phyloP scores from a whole-genome alignment of 2,113 vertebrate genomes.

The Hylia prasina region DNA sequence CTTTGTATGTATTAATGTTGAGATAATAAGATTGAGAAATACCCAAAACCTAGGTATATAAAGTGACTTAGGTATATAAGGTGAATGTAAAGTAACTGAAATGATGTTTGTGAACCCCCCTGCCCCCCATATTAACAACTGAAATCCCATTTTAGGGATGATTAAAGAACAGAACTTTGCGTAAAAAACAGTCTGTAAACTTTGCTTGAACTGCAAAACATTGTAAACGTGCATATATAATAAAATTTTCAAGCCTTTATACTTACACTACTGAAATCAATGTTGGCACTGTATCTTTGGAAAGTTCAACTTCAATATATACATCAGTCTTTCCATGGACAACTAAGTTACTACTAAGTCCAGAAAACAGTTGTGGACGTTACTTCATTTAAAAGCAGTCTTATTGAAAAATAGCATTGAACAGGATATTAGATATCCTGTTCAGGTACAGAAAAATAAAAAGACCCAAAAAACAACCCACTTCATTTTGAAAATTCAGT shows the following conservation, averaged over 20 bases:
- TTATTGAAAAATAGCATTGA: not conserved
- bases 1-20: not conserved
- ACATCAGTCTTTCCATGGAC: not conserved
- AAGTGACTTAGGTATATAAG: too few relatives aligned
- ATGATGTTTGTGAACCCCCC: rapidly evolving
- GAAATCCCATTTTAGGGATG: not conserved
- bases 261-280: not conserved
- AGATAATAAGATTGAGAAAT: not conserved
- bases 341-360: not conserved
- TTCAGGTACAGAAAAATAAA: not conserved
- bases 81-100: not conserved
- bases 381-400: not conserved
- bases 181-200: not conserved
- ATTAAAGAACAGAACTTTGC: not conserved
- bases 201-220: not conserved
- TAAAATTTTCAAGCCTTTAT: not conserved
- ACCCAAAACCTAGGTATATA: not conserved
- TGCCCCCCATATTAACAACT: rapidly evolving
- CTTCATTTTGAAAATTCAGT: not conserved
- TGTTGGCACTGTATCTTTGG: not conserved
- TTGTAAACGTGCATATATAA: not conserved
- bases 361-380: not conserved
- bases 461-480: not conserved
- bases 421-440: not conserved
- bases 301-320: not conserved